Evolutionary conservation across 2,797 vertebrate species (phyloP), one percentile per base, ranked within the genome.

Genomic region (Mormyrus hasselquistii): DNA sequence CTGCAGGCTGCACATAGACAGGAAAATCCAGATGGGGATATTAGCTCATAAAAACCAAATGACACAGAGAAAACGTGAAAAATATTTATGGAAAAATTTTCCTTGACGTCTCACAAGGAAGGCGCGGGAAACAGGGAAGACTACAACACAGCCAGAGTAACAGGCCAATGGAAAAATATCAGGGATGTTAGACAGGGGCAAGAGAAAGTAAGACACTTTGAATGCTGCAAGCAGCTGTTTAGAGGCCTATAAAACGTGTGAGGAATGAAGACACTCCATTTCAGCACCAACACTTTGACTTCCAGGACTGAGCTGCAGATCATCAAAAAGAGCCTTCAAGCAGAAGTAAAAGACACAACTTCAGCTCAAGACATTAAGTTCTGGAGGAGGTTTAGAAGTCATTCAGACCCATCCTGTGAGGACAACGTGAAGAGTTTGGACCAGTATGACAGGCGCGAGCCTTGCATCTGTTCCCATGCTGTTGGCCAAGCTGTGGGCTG

Each of bases 21-120:
- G 73, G 73, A 82, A 82, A 19, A 91, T 89, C 87, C 53, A 25
- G 86, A 84, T 47, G 53, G 82, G n/a, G 76, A 25, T 73, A 69
- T 89, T 85, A 83, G 85, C 73, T 87, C 89, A 90, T 87, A 79
- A 87, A 89, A 87, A 65, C 88, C 86, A 87, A 87, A 88, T 84
- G 88, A 90, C 83, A 83, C 88, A 89, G 90, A 89, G 90, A 47
- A 90, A 89, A 87, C 82, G 65, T 88, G 22, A 59, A 90, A 91
- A 91, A 92, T 89, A 90, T 92, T 91, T 91, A 92, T 49, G 88
- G 65, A 38, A 90, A 87, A 62, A 57, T 29, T 82, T 79, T 22
- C 76, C 19, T 44, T 82, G 76, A 82, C 38, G 8, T 82, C 41
- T 47, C 6, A 79, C 14, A 22, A 82, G 41, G 41, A 82, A 47